These are phyloP conservation scores for Anodontia alba DNA, from an alignment of 2,888 invertebrate species.

Conservation along the genomic window DNA sequence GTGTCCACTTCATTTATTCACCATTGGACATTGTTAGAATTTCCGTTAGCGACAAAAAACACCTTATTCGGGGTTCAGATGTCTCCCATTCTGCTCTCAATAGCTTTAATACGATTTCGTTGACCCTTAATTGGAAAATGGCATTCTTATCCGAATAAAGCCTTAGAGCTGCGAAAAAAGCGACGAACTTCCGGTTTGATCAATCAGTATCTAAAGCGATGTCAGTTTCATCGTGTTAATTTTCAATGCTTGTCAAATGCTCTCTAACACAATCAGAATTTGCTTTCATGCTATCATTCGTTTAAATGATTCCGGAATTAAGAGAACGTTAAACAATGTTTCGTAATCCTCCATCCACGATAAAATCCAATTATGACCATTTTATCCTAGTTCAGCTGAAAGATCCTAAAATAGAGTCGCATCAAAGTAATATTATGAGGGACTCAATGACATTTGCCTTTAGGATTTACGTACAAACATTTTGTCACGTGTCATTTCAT, in stretches of 20 bases:
- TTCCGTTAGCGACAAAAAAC: slow-evolving; percentile 10
- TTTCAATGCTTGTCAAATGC: slow-evolving; percentile 6
- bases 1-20: background rate
- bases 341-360: background rate
- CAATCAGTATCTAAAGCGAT: background rate
- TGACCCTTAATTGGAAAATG: slow-evolving; percentile 16
- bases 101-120: slow-evolving; percentile 8
- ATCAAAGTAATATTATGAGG: too few species aligned
- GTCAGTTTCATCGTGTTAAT: slow-evolving; percentile 4
- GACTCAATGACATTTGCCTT: too few species aligned
- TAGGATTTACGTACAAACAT: too few species aligned
- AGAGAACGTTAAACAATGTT: background rate
- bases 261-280: background rate
- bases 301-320: background rate
- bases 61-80: background rate
- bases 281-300: slow-evolving; percentile 1
- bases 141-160: slow-evolving; percentile 1
- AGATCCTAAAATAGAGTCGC: too few species aligned
- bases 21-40: background rate
- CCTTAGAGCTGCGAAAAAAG: slow-evolving; percentile 1
- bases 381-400: too few species aligned
- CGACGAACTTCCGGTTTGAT: slow-evolving; percentile 8
- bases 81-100: background rate
- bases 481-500: too few species aligned
- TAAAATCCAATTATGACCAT: background rate